phyloP scores from a whole-genome alignment of 2,888 invertebrate genomes.

The Eilema griseolum region DNA sequence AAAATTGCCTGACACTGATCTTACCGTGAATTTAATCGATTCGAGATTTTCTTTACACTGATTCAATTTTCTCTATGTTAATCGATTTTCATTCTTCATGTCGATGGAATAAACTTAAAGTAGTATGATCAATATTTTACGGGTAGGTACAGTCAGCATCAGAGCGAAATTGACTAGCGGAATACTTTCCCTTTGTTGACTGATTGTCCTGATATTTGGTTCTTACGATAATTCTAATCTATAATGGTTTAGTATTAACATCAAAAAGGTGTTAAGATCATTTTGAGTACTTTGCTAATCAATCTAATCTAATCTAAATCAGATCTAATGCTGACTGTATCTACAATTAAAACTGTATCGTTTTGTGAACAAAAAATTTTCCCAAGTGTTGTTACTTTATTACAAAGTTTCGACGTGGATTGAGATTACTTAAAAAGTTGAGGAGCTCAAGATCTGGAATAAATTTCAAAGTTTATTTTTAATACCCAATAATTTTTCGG shows the following conservation, averaged over 20 bases:
- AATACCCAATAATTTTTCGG: constrained; percentile 40
- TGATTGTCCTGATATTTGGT: too few relatives aligned
- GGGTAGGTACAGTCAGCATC: too few relatives aligned
- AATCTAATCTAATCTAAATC: too few relatives aligned
- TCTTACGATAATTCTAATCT: too few relatives aligned
- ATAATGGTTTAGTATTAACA: too few relatives aligned
- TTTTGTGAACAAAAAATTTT: constrained; percentile 56
- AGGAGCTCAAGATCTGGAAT: constrained; percentile 62
- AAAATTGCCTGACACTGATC: neutral
- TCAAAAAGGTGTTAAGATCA: too few relatives aligned
- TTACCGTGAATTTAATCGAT: neutral
- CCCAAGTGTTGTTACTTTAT: constrained; percentile 68
- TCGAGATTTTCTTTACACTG: too few relatives aligned
- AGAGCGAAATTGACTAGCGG: too few relatives aligned
- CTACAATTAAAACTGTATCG: constrained; percentile 55
- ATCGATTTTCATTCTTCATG: neutral
- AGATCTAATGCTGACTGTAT: too few relatives aligned
- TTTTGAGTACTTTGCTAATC: too few relatives aligned
- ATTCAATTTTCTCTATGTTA: too few relatives aligned
- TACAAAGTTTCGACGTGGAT: constrained; percentile 71
- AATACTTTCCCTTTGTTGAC: too few relatives aligned
- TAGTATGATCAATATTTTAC: constrained; percentile 4
- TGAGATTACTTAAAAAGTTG: constrained; percentile 71
- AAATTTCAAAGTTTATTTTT: constrained; percentile 62
- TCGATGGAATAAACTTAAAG: neutral